These are phyloP conservation scores for Mormyrus lacerda DNA, from an alignment of 2,113 vertebrate genomes.

Conservation along the genomic window DNA sequence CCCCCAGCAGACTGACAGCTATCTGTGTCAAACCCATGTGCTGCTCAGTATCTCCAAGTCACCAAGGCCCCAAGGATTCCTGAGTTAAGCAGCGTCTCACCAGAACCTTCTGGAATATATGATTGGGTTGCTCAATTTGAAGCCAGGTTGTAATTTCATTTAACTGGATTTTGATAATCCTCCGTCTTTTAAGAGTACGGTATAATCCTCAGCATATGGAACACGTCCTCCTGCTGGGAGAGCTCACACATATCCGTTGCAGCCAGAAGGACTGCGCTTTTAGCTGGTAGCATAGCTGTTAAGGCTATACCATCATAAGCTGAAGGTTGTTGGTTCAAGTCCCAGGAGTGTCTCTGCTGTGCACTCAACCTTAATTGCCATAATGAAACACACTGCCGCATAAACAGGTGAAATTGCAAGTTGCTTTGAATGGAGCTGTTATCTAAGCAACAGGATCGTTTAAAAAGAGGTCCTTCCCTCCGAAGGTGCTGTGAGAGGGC, in stretches of 20 bases:
- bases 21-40: neutral
- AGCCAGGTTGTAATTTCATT: slow-evolving; percentile 1
- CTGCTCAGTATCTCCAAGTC: neutral
- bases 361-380: neutral
- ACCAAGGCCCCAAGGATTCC: neutral
- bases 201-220: neutral
- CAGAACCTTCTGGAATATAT: neutral
- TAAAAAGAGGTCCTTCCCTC: neutral
- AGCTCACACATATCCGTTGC: neutral
- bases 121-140: neutral
- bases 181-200: neutral
- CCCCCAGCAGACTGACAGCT: neutral
- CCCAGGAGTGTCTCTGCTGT: neutral
- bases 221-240: neutral
- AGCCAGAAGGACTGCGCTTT: neutral
- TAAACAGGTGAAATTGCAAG: neutral
- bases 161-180: neutral
- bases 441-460: neutral
- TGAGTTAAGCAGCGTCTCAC: neutral
- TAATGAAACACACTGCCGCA: neutral
- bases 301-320: neutral
- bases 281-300: neutral
- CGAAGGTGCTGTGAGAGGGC: neutral
- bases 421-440: neutral
- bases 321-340: neutral